A percentile compares a stretch with the other conserved stretches of the same genome.
These are phyloP conservation scores for Keiferia lycopersicella DNA, from an alignment of 2,888 invertebrate species.

Conservation along the genomic window DNA sequence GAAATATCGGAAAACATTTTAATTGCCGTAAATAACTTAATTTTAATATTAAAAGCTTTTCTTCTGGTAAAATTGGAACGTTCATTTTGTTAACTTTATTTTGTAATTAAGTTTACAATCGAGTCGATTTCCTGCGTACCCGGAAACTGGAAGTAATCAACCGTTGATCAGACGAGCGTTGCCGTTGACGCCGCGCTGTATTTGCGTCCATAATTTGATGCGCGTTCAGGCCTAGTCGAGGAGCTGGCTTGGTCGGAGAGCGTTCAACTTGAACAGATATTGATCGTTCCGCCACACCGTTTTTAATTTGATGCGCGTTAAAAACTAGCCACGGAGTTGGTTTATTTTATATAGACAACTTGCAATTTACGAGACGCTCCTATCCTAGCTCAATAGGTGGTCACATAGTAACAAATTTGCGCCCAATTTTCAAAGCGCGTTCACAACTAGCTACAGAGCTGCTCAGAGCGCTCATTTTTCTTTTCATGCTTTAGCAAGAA, in stretches of 20 bases:
- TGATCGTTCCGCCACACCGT: neutral
- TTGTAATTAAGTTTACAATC: conserved; percentile 3
- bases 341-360: too few species aligned
- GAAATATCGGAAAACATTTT: too few species aligned
- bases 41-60: neutral
- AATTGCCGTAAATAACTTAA: neutral
- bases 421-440: too few species aligned
- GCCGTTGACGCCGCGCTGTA: neutral
- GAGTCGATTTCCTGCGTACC: neutral
- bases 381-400: too few species aligned
- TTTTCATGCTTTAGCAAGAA: too few species aligned
- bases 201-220: neutral
- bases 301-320: too few species aligned
- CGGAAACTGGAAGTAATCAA: conserved; percentile 1
- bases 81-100: neutral
- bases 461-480: too few species aligned
- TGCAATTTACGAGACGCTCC: too few species aligned
- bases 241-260: too few species aligned
- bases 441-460: too few species aligned
- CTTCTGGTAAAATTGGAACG: neutral
- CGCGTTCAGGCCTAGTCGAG: neutral
- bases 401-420: too few species aligned
- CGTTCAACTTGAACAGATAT: neutral
- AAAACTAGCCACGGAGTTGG: too few species aligned
- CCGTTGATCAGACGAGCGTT: conserved; percentile 1